Conservation (phyloP, 1,140 invertebrate genomes). For the Heliconius himera region DNA sequence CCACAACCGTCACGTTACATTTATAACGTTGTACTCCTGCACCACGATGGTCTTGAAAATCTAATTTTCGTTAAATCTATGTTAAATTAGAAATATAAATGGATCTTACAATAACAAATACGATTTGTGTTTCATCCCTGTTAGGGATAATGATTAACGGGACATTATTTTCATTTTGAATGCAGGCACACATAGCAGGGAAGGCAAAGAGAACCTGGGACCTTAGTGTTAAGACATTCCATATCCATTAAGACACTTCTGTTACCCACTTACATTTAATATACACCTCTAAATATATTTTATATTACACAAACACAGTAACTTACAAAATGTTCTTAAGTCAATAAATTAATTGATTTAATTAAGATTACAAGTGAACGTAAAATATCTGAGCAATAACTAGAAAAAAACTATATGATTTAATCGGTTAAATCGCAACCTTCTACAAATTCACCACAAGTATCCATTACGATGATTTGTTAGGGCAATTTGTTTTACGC, state of each 20-base stretch:
- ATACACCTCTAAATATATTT: too few species aligned
- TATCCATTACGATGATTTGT: constrained; percentile 35
- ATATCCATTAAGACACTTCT: too few species aligned
- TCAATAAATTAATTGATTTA: constrained; percentile 20
- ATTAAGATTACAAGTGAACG: constrained; percentile 29
- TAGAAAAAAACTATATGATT: constrained; percentile 21
- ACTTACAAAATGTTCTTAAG: neutral
- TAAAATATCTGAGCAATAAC: constrained; percentile 27
- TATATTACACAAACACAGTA: neutral
- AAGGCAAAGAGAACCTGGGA: too few species aligned
- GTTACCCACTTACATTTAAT: too few species aligned
- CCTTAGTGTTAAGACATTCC: too few species aligned
- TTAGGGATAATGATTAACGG: neutral
- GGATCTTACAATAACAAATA: too few species aligned
- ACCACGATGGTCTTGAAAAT: neutral
- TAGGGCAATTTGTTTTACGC: constrained; percentile 31
- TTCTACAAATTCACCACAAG: constrained; percentile 31
- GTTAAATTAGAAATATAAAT: too few species aligned
- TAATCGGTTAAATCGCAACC: constrained; percentile 29
- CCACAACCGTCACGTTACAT: too few species aligned
- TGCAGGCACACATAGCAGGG: too few species aligned
- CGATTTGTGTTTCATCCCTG: too few species aligned
- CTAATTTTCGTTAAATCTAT: neutral
- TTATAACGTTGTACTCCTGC: too few species aligned
- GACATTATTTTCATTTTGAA: too few species aligned